Base-by-base conservation (phyloP, 2,888 invertebrate species). In the Volucella bombylans region DNA sequence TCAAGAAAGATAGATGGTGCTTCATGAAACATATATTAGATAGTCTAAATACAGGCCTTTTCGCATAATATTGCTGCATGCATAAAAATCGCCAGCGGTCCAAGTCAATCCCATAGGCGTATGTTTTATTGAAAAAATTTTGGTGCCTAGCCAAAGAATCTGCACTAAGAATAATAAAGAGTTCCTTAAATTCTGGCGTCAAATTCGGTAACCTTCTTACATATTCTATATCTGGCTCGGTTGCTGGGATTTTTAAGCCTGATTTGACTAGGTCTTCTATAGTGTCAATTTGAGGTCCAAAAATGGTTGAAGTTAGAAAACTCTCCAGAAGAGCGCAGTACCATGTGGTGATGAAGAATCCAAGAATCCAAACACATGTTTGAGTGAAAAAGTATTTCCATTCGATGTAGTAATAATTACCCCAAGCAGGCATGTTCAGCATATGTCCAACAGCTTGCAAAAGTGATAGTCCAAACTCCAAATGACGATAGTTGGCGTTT, bases 1-100 rank as follows among this genome's bases (percentile, higher is more conserved):
- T 31, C 18, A 89, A 90, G 76, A 81, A 91, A 0, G 88, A 88
- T 45, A 90, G 89, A 47, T 88, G 89, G 55, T 83, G 90, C 3
- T 90, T 90, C 0, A 90, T 88, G 31, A 89, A 82, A 18, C 91
- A 91, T 4, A 90, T 89, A 0, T 86, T 47, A 0, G 90, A 88
- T 0, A 87, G n/a, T 0, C 88, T 87, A 69, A 90, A 90, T 9
- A 88, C 52, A 1, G 91, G 90, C 14, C 86, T 82, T 0, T 41
- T 80, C 2, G 90, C 54, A 59, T 87, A 88, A 0, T 43, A 15
- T 62, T 90, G 90, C 45, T 90, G 90, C 72, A 87, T 81, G n/a
- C 87, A 73, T 1, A 91, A 59, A 31, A 89, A 89, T 0, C 67
- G 18, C 90, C 91, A 90, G 12, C 90, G 90, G 87, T 90, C 91